Evolutionary conservation across 2,113 vertebrate genomes (phyloP), one percentile per base, ranked within the genome.

Genomic region (Callipepla squamata): DNA sequence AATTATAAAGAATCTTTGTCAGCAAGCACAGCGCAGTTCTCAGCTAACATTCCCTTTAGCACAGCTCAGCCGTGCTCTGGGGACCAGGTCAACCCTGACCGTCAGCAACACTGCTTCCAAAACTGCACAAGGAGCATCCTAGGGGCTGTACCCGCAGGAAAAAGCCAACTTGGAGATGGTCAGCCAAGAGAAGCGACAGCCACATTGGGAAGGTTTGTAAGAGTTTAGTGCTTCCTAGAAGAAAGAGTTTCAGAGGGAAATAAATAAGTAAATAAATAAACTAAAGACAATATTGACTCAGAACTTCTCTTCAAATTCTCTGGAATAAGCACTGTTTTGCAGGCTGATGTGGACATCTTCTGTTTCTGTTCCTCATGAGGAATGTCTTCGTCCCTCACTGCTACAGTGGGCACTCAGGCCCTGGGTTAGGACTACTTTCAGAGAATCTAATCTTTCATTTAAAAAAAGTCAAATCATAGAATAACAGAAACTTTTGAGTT

Each of bases 1-100:
- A 94, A 94, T 95, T 95, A 92, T 70, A 95, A 96, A 83, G 88
- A 66, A 74, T 20, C 40, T 78, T 94, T 90, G 50, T 86, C 95
- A 58, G 51, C 26, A 53, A 77, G 59, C 78, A 79, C 84, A 62
- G 81, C 81, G 85, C 61, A 73, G 79, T 69, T 95, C 55, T 87
- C 92, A 78, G 66, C 40, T 72, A 25, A 36, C 2, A 13, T 21
- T 48, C 47, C 55, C 63, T 63, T n/a, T 51, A 63, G 66, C 36
- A 11, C 10, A 4, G 6, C 47, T 48, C 66, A 50, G 53, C 79
- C 63, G 25, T 36, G 72, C 85, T 75, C 87, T 28, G 57, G 83
- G 69, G 38, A 19, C 61, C 57, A 85, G 68, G 85, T 80, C 36
- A 84, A 53, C 26, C 69, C 40, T 40, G 8, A 6, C 34, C 45